Evolutionary conservation across 2,888 invertebrate species (phyloP).

Genomic region (Dyspetes luteomarginatus): DNA sequence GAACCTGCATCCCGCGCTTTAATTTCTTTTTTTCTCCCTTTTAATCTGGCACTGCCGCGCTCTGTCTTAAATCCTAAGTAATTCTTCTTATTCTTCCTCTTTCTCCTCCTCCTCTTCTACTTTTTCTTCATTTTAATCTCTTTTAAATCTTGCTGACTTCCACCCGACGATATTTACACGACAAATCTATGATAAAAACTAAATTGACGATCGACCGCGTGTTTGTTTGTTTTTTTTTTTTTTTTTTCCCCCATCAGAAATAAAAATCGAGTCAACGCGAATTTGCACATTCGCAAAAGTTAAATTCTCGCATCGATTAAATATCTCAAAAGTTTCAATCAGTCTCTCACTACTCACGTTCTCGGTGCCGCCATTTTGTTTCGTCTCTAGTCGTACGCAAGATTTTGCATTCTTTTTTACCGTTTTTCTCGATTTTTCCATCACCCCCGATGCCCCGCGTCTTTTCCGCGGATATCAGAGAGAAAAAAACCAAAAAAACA

Average conservation of each 20-base stretch:
- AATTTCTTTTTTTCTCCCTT: slow-evolving; percentile 18
- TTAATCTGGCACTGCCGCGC: slow-evolving; percentile 58
- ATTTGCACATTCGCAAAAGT: slow-evolving; percentile 23
- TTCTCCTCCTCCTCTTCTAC: too few relatives aligned
- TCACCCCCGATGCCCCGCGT: not conserved
- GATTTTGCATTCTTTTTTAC: slow-evolving; percentile 1
- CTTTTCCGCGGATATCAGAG: too few relatives aligned
- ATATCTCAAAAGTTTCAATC: slow-evolving; percentile 43
- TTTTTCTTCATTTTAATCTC: slow-evolving; percentile 36
- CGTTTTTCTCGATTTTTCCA: not conserved
- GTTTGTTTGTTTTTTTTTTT: not conserved
- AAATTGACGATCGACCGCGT: slow-evolving; percentile 49
- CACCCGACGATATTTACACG: slow-evolving; percentile 59
- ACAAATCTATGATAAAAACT: slow-evolving; percentile 54
- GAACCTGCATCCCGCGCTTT: slow-evolving; percentile 62
- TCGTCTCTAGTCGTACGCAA: too few relatives aligned
- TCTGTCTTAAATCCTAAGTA: slow-evolving; percentile 39
- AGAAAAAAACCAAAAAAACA: slow-evolving; percentile 24
- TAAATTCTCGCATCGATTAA: slow-evolving; percentile 46
- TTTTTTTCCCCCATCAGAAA: too few relatives aligned
- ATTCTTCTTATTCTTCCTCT: too few relatives aligned
- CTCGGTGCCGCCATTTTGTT: too few relatives aligned
- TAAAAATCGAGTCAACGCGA: not conserved
- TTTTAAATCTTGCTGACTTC: slow-evolving; percentile 47
- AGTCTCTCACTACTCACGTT: too few relatives aligned